Evolutionary conservation across 2,113 vertebrate species (phyloP).

Genomic region (Phaetusa simplex): DNA sequence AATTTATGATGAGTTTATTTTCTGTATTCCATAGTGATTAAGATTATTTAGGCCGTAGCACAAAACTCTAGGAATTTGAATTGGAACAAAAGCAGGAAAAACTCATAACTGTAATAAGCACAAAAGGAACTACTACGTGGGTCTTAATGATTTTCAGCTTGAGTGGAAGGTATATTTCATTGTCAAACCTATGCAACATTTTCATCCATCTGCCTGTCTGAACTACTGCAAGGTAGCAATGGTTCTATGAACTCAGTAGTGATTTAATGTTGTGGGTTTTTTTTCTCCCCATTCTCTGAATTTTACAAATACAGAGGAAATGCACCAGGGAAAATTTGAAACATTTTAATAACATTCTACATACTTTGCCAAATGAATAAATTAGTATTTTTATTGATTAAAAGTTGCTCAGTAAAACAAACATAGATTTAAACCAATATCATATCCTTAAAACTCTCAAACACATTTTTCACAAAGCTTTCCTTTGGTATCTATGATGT

Average conservation of each 20-base stretch:
- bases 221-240: not conserved
- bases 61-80: not conserved
- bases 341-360: not conserved
- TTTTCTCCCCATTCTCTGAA: not conserved
- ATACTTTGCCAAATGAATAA: not conserved
- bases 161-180: slow-evolving; percentile 11
- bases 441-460: not conserved
- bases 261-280: not conserved
- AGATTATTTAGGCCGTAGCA: not conserved
- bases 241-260: not conserved
- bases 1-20: not conserved
- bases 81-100: not conserved
- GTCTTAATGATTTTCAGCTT: slow-evolving; percentile 15
- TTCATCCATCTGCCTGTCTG: slow-evolving; percentile 40
- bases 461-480: not conserved
- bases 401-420: not conserved
- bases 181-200: not conserved
- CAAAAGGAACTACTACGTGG: not conserved
- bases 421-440: not conserved
- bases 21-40: not conserved
- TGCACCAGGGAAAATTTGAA: not conserved
- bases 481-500: not conserved
- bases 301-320: not conserved
- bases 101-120: not conserved
- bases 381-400: not conserved